Base-by-base conservation (phyloP, 2,888 invertebrate species). In the Gerosis bhagava region DNA sequence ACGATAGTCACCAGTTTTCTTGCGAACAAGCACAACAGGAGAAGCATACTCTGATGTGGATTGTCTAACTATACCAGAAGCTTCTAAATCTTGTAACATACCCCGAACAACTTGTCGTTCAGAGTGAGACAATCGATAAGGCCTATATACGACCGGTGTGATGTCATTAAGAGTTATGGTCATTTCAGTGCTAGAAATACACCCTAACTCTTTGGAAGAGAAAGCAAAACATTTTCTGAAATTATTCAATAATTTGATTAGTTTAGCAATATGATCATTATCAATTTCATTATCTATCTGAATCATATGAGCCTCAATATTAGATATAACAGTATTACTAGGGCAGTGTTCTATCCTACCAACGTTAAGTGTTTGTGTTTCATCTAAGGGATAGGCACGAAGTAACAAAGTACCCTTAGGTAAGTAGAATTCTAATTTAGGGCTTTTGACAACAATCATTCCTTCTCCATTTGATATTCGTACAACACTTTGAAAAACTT, bases 1-100 rank as follows among this genome's bases (percentile, higher is more conserved):
- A 0, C 61, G 21, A 4, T 49, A 53, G 2, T 62, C 64, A 0
- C 60, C 61, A 1, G 56, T 49, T n/a, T 61, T 64, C 7, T 62
- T 64, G 0, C 45, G 11, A 3, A 37, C 37, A 1, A 37, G 5
- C 0, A 37, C 17, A 3, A 42, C 25, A 4, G 43, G 43, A 1
- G 34, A 35, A 3, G 43, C 43, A 13, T 43, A 43, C 3, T 34
- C n/a, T 3, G 43, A 43, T 3, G 25, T 21, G 0, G 43, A 43
- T 5, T 12, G 35, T 3, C 43, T 43, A 21, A 43, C 11, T 3
- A 43, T 43, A 0, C 15, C 26, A 7, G 34, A 26, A 19, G 26
- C 43, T 43, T 35, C 26, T 5, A 43, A 5, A 2, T 43, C 43
- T 2, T 15, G 5, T 3, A 43, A 8, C 34, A 43, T 35, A 1